Evolutionary conservation across 2,113 vertebrate species (phyloP).

Genomic region (cattle (Bos taurus)): ARS-UCD2.0 NC_037340.1:42282501-42283000

Average conservation of each 20-base stretch:
- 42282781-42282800: background rate
- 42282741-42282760: background rate
- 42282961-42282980: background rate
- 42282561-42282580: background rate
- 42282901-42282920: background rate
- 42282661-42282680: background rate
- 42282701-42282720: background rate
- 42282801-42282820: background rate
- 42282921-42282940: background rate
- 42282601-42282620: background rate
- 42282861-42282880: background rate
- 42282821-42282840: background rate
- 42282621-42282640: background rate
- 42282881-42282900: background rate
- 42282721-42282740: background rate
- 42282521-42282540: background rate
- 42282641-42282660: background rate
- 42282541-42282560: background rate
- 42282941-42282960: background rate
- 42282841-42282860: background rate
- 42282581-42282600: rapidly evolving
- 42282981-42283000: background rate
- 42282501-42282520: background rate
- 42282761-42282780: background rate
- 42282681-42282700: background rate